Conservation (phyloP, 2,113 vertebrate species). For the Corvus moneduloides region DNA sequence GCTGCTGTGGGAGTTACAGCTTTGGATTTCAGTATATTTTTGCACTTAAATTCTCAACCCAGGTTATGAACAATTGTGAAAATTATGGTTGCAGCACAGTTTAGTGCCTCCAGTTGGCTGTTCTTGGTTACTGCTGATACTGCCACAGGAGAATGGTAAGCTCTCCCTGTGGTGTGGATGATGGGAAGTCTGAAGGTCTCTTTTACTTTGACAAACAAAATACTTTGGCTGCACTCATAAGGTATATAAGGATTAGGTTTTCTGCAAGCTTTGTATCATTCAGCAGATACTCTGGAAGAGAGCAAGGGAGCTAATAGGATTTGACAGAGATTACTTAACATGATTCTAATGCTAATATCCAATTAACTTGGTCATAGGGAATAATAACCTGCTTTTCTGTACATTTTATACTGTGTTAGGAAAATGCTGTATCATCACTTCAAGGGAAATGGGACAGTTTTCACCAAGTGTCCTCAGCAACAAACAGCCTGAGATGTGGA, state of each 20-base stretch:
- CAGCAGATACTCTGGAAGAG: neutral
- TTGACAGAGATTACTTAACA: slow-evolving; percentile 1
- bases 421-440: slow-evolving; percentile 1
- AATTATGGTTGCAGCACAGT: neutral
- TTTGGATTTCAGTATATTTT: neutral
- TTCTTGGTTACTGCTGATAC: neutral
- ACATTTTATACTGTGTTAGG: neutral
- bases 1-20: slow-evolving; percentile 10
- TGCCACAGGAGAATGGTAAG: neutral
- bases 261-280: neutral
- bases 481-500: neutral
- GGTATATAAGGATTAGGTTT: neutral
- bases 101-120: neutral
- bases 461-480: neutral
- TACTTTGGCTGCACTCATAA: neutral
- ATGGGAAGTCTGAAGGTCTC: neutral
- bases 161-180: neutral
- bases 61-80: slow-evolving; percentile 1
- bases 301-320: slow-evolving; percentile 15
- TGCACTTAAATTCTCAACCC: slow-evolving; percentile 19
- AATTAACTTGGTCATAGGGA: neutral
- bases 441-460: neutral
- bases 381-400: neutral
- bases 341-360: slow-evolving; percentile 1
- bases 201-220: neutral